Conservation (phyloP, 2,888 invertebrate genomes). For the Eugnorisma glareosa region DNA sequence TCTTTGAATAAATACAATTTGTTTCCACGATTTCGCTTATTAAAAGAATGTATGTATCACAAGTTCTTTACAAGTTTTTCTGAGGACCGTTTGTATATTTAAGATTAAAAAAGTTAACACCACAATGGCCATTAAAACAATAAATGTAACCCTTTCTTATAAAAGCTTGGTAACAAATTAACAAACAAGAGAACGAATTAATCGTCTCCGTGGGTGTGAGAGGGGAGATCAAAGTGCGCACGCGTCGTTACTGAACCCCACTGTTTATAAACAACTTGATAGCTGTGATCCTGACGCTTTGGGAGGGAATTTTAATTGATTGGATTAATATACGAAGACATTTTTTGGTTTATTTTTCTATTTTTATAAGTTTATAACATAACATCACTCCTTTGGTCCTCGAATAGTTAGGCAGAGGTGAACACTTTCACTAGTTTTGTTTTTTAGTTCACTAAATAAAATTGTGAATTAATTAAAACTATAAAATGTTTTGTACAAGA, state of each 20-base stretch:
- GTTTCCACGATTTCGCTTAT: neutral
- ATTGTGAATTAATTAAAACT: neutral
- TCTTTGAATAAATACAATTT: slow-evolving; percentile 32
- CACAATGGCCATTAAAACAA: slow-evolving; percentile 39
- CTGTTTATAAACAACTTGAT: slow-evolving; percentile 75
- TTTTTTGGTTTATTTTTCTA: neutral
- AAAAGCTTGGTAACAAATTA: slow-evolving; percentile 60
- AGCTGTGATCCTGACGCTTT: slow-evolving; percentile 43
- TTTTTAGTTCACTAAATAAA: neutral
- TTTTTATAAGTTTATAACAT: neutral
- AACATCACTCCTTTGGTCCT: no score
- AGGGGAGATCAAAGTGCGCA: slow-evolving; percentile 72
- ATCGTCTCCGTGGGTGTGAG: slow-evolving; percentile 67
- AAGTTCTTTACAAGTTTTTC: slow-evolving; percentile 1
- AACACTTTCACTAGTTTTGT: neutral
- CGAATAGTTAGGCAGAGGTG: neutral
- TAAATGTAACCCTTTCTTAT: slow-evolving; percentile 43
- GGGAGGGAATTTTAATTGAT: slow-evolving; percentile 39
- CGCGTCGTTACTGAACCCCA: slow-evolving; percentile 66
- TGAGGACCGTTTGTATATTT: slow-evolving; percentile 1
- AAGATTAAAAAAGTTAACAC: slow-evolving; percentile 6
- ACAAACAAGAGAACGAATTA: slow-evolving; percentile 65
- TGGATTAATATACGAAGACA: slow-evolving; percentile 19
- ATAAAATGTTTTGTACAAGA: neutral
- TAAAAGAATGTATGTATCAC: neutral